Percentiles rank a stretch among this genome's conserved stretches.
phyloP scores from a whole-genome alignment of 2,888 invertebrate genomes.

The Drosophila kambysellisi region DNA sequence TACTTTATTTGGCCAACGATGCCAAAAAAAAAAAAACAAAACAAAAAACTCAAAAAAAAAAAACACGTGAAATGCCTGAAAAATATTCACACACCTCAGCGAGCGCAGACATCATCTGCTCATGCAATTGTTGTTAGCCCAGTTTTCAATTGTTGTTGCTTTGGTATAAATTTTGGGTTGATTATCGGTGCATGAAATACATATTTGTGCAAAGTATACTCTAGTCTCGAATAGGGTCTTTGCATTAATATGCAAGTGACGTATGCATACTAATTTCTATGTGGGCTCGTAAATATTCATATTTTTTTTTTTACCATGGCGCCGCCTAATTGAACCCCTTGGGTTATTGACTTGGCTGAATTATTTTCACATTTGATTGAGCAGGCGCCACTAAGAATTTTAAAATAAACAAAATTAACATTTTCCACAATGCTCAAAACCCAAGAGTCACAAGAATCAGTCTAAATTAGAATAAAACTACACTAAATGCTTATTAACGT shows the following conservation, averaged over 20 bases:
- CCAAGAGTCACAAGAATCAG: background rate
- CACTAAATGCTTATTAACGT: constrained; percentile 7
- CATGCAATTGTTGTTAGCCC: constrained; percentile 77
- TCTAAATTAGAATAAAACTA: background rate
- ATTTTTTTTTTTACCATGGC: constrained; percentile 17
- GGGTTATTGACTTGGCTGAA: constrained; percentile 25
- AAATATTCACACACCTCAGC: constrained; percentile 75
- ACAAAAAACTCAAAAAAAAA: constrained; percentile 19
- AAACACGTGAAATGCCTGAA: constrained; percentile 62
- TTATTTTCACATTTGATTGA: constrained; percentile 6
- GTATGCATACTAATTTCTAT: background rate
- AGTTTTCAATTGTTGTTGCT: constrained; percentile 58
- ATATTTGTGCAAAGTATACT: constrained; percentile 28
- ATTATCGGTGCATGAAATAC: constrained; percentile 52
- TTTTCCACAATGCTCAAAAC: constrained; percentile 5
- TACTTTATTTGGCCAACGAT: constrained; percentile 64
- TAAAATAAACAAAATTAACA: background rate
- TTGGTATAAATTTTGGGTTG: constrained; percentile 23
- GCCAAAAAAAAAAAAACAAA: constrained; percentile 38
- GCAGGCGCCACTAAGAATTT: background rate
- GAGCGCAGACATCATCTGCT: constrained; percentile 52
- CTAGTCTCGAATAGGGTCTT: constrained; percentile 16
- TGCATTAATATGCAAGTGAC: constrained; percentile 22
- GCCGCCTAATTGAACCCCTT: constrained; percentile 23
- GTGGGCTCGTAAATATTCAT: constrained; percentile 17